Evolutionary conservation across 2,888 invertebrate genomes (phyloP).

Genomic region (Prenolepis imparis): DNA sequence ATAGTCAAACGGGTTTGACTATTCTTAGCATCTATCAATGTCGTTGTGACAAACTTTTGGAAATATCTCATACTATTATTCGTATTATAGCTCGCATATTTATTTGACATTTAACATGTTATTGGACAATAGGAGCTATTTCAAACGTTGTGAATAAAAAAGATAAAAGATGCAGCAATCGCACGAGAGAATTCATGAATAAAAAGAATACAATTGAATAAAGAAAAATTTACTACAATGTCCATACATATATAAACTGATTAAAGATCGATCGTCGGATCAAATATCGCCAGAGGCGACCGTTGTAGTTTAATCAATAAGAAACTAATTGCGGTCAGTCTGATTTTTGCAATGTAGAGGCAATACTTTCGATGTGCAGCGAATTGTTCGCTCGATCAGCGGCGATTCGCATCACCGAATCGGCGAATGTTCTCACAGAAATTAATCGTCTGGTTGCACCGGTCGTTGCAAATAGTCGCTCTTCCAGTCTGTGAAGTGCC

Average conservation of each 20-base stretch:
- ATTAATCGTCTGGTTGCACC: constrained; percentile 10
- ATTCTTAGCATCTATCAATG: not conserved
- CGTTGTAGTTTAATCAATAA: constrained; percentile 10
- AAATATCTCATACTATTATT: not conserved
- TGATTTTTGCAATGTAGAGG: constrained; percentile 31
- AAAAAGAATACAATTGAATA: not conserved
- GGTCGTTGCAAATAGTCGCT: constrained; percentile 10
- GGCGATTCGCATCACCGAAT: constrained; percentile 65
- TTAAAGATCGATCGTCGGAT: constrained; percentile 8
- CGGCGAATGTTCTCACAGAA: constrained; percentile 66
- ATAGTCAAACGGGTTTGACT: not conserved
- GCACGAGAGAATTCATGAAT: not conserved
- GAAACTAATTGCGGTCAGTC: constrained; percentile 44
- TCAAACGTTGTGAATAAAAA: no score
- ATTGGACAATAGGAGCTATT: not conserved
- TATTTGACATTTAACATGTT: not conserved
- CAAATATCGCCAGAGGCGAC: not conserved
- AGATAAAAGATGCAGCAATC: not conserved
- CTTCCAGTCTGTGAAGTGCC: constrained; percentile 53
- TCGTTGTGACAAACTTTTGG: not conserved
- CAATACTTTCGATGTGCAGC: constrained; percentile 65
- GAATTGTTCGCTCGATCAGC: constrained; percentile 45
- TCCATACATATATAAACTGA: constrained; percentile 24
- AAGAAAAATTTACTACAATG: not conserved
- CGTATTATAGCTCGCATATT: no score